Evolutionary conservation across 2,888 invertebrate species (phyloP), one percentile per base, ranked within the genome.

Genomic region (Acanthoscelides obtectus): DNA sequence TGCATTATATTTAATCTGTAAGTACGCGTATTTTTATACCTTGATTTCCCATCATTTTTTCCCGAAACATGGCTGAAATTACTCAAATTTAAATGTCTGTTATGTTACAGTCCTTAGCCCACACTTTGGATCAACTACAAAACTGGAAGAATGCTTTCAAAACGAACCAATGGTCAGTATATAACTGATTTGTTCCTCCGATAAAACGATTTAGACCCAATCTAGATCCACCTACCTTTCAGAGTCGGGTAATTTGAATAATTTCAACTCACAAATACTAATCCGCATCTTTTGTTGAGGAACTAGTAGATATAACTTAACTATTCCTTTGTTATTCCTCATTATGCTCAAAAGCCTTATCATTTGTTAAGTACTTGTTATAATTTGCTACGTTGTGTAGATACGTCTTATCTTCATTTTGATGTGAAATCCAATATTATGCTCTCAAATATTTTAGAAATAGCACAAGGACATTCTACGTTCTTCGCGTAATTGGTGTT

Each of bases 1-100:
- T 71, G 66, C 66, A 69, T 65, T 71, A 71, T 69, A 71, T 71
- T 71, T 71, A 66, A 71, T 69, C 69, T 69, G 66, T 71, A 45
- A 64, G 71, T 66, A 68, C 66, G 22, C 20, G 66, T 66, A 45
- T 45, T 45, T 45, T 45, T 45, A 1, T 45, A 45, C 12, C 45
- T 45, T 45, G 17, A 25, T 45, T 45, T 45, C 45, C 45, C 17
- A 45, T 1, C 45, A 12, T 45, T 45, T 45, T 45, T 45, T 45
- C 5, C 3, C 3, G 12, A 45, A 1, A 12, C 1, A 12, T 45
- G 17, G 45, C 17, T 45, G 45, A 45, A 12, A 45, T 45, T 45
- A 45, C 17, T 45, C n/a, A n/a, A n/a, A n/a, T n/a, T n/a, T n/a
- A n/a, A n/a, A n/a, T n/a, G n/a, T n/a, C n/a, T n/a, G n/a, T n/a